phyloP scores from a whole-genome alignment of 2,888 invertebrate species.

The Sesia apiformis region DNA sequence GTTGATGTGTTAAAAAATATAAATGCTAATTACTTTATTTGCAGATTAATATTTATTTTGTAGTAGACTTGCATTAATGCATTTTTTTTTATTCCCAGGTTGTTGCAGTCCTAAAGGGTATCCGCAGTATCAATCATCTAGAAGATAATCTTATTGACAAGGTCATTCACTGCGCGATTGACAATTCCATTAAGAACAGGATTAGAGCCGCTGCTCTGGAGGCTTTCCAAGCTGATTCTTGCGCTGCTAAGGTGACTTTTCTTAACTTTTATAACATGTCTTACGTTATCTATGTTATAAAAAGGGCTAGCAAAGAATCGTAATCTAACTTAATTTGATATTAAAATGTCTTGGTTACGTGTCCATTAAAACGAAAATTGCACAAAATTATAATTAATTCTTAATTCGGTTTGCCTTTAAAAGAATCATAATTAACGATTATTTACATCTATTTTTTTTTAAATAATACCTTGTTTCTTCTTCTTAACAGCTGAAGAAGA shows the following conservation, averaged over 20 bases:
- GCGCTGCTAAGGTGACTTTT: constrained; percentile 63
- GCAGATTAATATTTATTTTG: too few species aligned
- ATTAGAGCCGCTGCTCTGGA: constrained; percentile 87
- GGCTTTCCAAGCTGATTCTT: constrained; percentile 81
- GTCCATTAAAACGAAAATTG: too few species aligned
- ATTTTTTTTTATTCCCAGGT: constrained; percentile 35
- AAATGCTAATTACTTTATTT: too few species aligned
- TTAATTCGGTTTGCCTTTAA: too few species aligned
- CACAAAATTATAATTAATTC: too few species aligned
- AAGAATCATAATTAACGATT: not conserved
- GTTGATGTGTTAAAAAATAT: too few species aligned
- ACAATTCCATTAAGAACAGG: constrained; percentile 76
- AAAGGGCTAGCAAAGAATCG: too few species aligned
- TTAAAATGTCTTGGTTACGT: too few species aligned
- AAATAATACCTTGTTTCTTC: not conserved
- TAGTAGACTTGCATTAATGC: too few species aligned
- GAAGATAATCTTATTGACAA: constrained; percentile 76
- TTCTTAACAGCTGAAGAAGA: constrained; percentile 38
- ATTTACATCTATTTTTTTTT: not conserved
- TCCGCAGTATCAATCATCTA: constrained; percentile 83
- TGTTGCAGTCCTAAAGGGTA: constrained; percentile 84
- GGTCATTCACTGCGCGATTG: constrained; percentile 75
- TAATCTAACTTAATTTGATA: too few species aligned
- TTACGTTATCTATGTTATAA: too few species aligned
- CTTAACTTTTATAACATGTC: not conserved